A percentile compares a stretch with the other conserved stretches of the same genome.
phyloP scores from a whole-genome alignment of 2,113 vertebrate genomes.

The Campylorhamphus procurvoides region DNA sequence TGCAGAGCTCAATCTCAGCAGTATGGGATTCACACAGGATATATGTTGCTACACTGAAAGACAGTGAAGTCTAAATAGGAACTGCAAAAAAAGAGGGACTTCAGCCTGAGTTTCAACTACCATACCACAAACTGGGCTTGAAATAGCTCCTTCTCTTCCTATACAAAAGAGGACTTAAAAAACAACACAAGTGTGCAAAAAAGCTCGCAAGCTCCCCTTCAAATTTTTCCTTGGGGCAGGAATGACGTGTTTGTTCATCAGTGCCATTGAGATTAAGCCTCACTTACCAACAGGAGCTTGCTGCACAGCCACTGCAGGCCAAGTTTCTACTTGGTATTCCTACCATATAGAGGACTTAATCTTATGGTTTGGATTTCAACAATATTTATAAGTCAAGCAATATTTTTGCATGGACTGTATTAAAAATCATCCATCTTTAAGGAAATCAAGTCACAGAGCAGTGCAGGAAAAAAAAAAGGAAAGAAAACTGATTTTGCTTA shows the following conservation, averaged over 20 bases:
- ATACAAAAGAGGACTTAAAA: not conserved
- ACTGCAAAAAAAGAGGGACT: not conserved
- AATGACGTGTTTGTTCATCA: not conserved
- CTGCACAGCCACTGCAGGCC: not conserved
- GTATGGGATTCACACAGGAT: not conserved
- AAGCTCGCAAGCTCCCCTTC: not conserved
- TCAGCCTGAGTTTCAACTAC: not conserved
- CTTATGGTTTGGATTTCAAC: slow-evolving; percentile 25
- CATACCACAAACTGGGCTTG: not conserved
- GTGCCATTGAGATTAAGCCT: not conserved
- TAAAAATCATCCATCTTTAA: not conserved
- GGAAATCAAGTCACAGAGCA: not conserved
- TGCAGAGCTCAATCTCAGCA: not conserved
- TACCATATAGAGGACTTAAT: not conserved
- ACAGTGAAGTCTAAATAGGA: not conserved
- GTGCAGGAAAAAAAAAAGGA: not conserved
- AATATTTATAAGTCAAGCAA: slow-evolving; percentile 1
- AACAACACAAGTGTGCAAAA: not conserved
- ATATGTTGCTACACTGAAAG: not conserved
- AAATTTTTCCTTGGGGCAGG: not conserved
- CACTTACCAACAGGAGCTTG: not conserved
- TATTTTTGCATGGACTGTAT: not conserved
- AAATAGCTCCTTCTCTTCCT: not conserved
- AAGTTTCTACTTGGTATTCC: not conserved
- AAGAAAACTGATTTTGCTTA: not conserved